Conservation (phyloP, 2,797 vertebrate species). For the Peromyscus eremicus region DNA sequence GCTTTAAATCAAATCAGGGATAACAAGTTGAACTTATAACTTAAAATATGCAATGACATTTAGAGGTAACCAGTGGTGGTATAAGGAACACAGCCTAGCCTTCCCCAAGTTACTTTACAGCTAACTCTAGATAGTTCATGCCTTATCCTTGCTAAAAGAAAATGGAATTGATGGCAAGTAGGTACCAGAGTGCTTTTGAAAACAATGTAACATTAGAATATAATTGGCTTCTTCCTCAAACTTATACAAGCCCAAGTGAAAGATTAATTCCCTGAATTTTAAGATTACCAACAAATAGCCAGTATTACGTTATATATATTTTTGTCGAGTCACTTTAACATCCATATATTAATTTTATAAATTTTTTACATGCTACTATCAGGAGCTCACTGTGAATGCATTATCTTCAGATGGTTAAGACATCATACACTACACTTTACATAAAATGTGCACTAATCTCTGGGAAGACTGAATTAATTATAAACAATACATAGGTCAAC, state of each 20-base stretch:
- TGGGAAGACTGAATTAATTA: slow-evolving; percentile 74
- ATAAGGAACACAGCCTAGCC: slow-evolving; percentile 68
- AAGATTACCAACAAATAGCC: slow-evolving; percentile 49
- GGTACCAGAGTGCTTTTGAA: slow-evolving; percentile 84
- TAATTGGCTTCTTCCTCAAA: slow-evolving; percentile 71
- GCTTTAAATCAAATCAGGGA: slow-evolving; percentile 86
- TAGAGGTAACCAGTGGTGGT: slow-evolving; percentile 81
- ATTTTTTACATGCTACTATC: slow-evolving; percentile 67
- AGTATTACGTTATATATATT: slow-evolving; percentile 59
- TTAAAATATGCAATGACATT: slow-evolving; percentile 81
- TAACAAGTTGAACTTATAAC: slow-evolving; percentile 75
- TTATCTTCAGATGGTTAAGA: slow-evolving; percentile 39
- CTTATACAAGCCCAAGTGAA: slow-evolving; percentile 68
- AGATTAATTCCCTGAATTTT: slow-evolving; percentile 12
- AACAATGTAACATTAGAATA: slow-evolving; percentile 23
- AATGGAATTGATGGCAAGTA: slow-evolving; percentile 73
- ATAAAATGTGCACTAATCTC: slow-evolving; percentile 55
- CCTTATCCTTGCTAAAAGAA: slow-evolving; percentile 67
- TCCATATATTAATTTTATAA: slow-evolving; percentile 50
- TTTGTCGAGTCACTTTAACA: slow-evolving; percentile 68
- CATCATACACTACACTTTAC: slow-evolving; percentile 67
- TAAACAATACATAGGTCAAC: slow-evolving; percentile 57
- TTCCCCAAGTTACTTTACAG: slow-evolving; percentile 63
- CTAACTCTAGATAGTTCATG: slow-evolving; percentile 64
- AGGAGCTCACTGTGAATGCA: slow-evolving; percentile 80